A percentile compares a stretch with the other conserved stretches of the same genome.
These are phyloP conservation scores for Xerus inauris DNA, from an alignment of 2,113 vertebrate genomes.

Conservation along the genomic window DNA sequence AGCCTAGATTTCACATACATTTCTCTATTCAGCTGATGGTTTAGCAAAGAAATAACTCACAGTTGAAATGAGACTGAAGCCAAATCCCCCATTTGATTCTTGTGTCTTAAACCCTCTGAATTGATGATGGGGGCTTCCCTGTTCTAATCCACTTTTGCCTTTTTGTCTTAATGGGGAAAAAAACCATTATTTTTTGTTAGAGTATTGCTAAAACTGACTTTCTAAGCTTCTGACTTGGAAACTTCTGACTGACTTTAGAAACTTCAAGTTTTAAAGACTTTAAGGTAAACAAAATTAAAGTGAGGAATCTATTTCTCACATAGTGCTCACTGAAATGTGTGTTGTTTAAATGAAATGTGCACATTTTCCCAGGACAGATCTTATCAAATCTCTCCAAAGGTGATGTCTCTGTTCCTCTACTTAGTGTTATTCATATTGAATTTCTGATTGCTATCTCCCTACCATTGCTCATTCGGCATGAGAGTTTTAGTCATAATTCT, in stretches of 20 bases:
- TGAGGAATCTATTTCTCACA: background rate
- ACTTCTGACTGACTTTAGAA: too few relatives aligned
- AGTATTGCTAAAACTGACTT: background rate
- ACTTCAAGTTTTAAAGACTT: conserved; percentile 11
- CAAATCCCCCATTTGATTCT: background rate
- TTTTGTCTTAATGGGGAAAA: conserved; percentile 43
- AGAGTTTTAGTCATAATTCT: background rate
- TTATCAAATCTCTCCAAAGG: background rate
- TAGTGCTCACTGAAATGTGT: background rate
- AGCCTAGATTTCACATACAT: background rate
- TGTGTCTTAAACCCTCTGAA: background rate
- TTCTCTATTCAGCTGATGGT: conserved; percentile 29
- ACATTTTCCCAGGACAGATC: background rate
- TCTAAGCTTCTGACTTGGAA: too few relatives aligned
- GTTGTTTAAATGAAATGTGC: background rate
- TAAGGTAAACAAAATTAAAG: background rate
- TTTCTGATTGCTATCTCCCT: background rate
- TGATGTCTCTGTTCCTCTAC: background rate
- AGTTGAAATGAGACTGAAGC: background rate
- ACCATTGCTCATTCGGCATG: background rate
- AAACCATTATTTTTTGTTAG: background rate
- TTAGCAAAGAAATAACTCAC: background rate
- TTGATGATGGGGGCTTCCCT: background rate
- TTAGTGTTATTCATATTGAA: background rate
- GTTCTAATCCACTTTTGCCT: background rate